phyloP scores from a whole-genome alignment of 2,113 vertebrate species.

The Telmatochromis sp. region DNA sequence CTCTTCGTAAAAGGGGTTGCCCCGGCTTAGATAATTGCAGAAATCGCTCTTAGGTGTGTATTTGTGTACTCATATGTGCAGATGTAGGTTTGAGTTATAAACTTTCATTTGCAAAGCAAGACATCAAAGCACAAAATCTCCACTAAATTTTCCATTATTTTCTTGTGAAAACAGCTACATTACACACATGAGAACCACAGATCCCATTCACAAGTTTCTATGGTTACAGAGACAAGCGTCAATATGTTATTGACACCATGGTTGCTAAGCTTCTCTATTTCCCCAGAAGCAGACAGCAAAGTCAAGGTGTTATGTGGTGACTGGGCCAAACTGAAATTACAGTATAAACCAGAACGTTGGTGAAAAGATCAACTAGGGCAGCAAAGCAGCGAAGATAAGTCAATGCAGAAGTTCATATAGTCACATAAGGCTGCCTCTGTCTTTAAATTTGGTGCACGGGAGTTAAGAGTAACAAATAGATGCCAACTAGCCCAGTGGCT shows the following conservation, averaged over 20 bases:
- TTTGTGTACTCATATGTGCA: not conserved
- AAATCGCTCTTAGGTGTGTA: not conserved
- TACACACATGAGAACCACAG: not conserved
- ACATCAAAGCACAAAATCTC: not conserved
- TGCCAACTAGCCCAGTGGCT: not conserved
- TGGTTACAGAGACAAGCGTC: conserved; percentile 36
- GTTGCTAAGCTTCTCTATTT: not conserved
- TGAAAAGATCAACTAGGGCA: not conserved
- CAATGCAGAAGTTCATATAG: not conserved
- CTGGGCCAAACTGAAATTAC: not conserved
- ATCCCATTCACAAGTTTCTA: conserved; percentile 48
- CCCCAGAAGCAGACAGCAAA: not conserved
- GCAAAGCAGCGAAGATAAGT: not conserved
- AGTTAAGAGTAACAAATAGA: not conserved
- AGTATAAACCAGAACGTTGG: not conserved
- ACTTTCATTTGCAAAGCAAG: not conserved
- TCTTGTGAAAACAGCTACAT: not conserved
- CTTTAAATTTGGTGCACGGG: not conserved
- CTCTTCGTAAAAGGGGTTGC: conserved; percentile 17
- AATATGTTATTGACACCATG: conserved; percentile 32
- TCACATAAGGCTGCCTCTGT: not conserved
- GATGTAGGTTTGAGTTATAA: not conserved
- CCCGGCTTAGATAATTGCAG: conserved; percentile 1
- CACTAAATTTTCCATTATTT: not conserved
- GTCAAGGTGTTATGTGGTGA: conserved; percentile 17